Conservation (phyloP, 2,888 invertebrate genomes). For the Pheosia tremula region DNA sequence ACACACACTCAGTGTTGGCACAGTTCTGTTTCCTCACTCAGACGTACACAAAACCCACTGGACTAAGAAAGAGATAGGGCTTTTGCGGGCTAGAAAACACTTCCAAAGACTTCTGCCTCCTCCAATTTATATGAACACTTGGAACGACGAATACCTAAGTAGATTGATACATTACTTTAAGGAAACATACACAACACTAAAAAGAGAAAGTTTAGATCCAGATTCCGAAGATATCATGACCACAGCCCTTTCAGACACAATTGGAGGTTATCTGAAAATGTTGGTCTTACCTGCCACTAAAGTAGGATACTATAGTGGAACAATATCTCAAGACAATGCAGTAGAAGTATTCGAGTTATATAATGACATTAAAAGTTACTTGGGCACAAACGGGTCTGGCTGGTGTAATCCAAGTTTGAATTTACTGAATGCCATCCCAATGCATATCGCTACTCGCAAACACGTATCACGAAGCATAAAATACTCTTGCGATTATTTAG, state of each 20-base stretch:
- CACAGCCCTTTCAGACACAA: constrained; percentile 72
- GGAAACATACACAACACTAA: constrained; percentile 51
- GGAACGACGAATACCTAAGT: constrained; percentile 53
- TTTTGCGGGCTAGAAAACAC: constrained; percentile 58
- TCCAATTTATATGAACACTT: constrained; percentile 40
- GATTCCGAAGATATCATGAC: constrained; percentile 53
- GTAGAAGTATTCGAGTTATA: constrained; percentile 82
- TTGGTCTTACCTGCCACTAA: constrained; percentile 85
- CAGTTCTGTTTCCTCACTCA: constrained; percentile 57
- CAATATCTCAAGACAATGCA: constrained; percentile 80
- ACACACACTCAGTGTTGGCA: constrained; percentile 59
- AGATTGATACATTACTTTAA: constrained; percentile 56
- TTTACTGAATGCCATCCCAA: constrained; percentile 49
- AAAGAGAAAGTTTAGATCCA: constrained; percentile 46
- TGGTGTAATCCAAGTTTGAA: constrained; percentile 74
- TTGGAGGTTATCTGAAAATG: constrained; percentile 86
- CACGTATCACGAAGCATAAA: constrained; percentile 35
- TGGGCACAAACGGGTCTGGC: constrained; percentile 84
- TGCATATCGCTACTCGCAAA: constrained; percentile 47
- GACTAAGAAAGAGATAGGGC: constrained; percentile 48
- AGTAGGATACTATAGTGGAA: constrained; percentile 86
- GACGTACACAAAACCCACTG: constrained; percentile 55
- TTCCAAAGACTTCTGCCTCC: constrained; percentile 64
- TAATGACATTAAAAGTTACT: constrained; percentile 82
- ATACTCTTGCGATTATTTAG: constrained; percentile 57